A percentile compares a stretch with the other conserved stretches of the same genome.
phyloP scores from a whole-genome alignment of 2,888 invertebrate species.

The Parthenolecanium corni region DNA sequence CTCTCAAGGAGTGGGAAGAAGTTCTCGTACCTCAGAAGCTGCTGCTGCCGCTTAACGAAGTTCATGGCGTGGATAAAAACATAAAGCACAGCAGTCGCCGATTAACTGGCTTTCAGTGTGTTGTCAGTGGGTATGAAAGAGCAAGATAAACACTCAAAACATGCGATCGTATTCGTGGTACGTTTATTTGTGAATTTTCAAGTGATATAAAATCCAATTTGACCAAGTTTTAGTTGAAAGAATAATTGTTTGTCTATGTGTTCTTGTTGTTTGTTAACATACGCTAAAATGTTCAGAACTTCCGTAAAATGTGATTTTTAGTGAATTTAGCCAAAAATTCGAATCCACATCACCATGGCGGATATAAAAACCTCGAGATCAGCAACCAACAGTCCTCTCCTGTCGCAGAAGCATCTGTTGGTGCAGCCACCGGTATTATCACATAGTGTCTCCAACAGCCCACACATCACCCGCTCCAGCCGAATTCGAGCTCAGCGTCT shows the following conservation, averaged over 20 bases:
- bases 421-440: slow-evolving; percentile 12
- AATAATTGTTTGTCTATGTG: too few species aligned
- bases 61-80: slow-evolving; percentile 20
- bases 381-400: slow-evolving; percentile 21
- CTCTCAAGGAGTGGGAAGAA: background rate
- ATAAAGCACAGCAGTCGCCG: slow-evolving; percentile 6
- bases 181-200: too few species aligned
- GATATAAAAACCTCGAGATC: slow-evolving; percentile 7
- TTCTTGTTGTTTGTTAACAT: too few species aligned
- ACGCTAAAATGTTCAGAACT: background rate
- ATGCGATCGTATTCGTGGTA: too few species aligned
- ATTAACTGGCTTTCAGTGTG: slow-evolving; percentile 9
- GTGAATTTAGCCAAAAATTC: background rate
- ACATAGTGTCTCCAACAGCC: slow-evolving; percentile 16
- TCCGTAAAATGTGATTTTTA: background rate
- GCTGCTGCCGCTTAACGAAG: background rate
- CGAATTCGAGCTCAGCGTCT: slow-evolving; percentile 1
- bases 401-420: slow-evolving; percentile 8
- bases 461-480: background rate
- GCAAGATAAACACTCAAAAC: too few species aligned
- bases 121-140: background rate
- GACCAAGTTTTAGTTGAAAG: too few species aligned
- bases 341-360: too few species aligned
- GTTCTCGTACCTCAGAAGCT: background rate
- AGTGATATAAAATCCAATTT: too few species aligned